Base-by-base conservation (phyloP, 2,113 vertebrate species). In the Machaerirhynchus nigripectus region DNA sequence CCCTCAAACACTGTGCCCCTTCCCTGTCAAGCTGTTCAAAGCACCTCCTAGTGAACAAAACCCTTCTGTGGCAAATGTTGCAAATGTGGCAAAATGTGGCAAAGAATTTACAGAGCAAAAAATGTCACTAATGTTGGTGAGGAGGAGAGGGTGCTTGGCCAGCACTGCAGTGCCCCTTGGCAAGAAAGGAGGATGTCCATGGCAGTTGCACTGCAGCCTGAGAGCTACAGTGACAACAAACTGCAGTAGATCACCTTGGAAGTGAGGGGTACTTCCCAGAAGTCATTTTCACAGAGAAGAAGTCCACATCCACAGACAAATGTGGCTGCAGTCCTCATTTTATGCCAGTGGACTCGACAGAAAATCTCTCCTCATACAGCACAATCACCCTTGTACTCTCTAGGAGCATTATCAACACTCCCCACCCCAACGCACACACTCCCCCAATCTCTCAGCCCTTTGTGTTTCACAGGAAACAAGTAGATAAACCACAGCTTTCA, bases 401-500 rank as follows among this genome's bases (percentile, higher is more conserved):
- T 35, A 46, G 40, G 82, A 94, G 59, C 53, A 23, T 80, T 75
- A 44, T 64, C 87, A 65, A 11, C 19, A 13, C 19, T 24, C 6
- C 27, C n/a, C 47, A 39, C 33, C 74, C 24, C 28, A n/a, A 55
- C 33, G 55, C 49, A 49, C 9, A 28, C 39, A 30, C 27, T 28
- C 40, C 37, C 31, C 24, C 61, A 44, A 0, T 42, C 88, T 90
- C 59, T 88, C 26, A 9, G 65, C 24, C 46, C 71, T 90, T 86
- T 68, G 52, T 84, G 77, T 94, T 95, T 84, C 74, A 76, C 81
- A 89, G 89, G 90, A 94, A 88, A 87, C 61, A 63, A 71, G 44
- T 21, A 65, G 91, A 93, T 87, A 78, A 95, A 92, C 78, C 81
- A 71, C 81, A 84, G 52, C 65, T 91, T 89, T 93, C 87, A 16